These are phyloP conservation scores for Drosophila triauraria DNA, from an alignment of 1,140 invertebrate species.

Conservation along the genomic window DNA sequence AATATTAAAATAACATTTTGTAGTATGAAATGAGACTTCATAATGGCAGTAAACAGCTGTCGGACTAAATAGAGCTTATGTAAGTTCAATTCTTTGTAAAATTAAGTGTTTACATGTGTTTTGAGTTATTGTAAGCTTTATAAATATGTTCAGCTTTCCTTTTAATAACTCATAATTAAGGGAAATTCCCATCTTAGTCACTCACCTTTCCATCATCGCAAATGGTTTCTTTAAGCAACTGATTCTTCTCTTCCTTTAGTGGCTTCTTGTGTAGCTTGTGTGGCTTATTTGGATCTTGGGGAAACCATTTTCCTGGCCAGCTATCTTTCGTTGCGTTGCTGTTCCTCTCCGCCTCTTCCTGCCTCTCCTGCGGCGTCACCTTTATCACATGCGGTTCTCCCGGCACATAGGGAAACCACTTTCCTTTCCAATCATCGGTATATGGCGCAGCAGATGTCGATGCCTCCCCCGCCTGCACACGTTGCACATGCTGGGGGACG, in stretches of 20 bases:
- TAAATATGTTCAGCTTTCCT: neutral
- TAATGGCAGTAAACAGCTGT: neutral
- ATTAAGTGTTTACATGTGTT: too few species aligned
- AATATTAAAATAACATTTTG: neutral
- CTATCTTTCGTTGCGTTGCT: conserved; percentile 13
- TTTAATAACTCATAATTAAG: neutral
- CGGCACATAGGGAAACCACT: conserved; percentile 25
- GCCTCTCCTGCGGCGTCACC: neutral
- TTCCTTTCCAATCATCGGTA: conserved; percentile 7
- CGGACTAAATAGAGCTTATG: neutral
- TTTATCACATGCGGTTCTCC: neutral
- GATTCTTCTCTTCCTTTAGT: neutral
- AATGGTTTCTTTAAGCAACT: conserved; percentile 52
- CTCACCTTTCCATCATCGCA: conserved; percentile 91
- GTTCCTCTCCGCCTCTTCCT: neutral
- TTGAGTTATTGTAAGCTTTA: too few species aligned
- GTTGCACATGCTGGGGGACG: neutral
- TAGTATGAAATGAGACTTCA: neutral
- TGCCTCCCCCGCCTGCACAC: neutral
- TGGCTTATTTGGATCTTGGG: conserved; percentile 47
- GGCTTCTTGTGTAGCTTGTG: conserved; percentile 20
- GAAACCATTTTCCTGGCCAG: conserved; percentile 71
- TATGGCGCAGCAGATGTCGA: neutral
- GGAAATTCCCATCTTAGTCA: neutral
- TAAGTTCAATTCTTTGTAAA: too few species aligned